phyloP scores from a whole-genome alignment of 1,140 invertebrate genomes.

The Ooceraea biroi region DNA sequence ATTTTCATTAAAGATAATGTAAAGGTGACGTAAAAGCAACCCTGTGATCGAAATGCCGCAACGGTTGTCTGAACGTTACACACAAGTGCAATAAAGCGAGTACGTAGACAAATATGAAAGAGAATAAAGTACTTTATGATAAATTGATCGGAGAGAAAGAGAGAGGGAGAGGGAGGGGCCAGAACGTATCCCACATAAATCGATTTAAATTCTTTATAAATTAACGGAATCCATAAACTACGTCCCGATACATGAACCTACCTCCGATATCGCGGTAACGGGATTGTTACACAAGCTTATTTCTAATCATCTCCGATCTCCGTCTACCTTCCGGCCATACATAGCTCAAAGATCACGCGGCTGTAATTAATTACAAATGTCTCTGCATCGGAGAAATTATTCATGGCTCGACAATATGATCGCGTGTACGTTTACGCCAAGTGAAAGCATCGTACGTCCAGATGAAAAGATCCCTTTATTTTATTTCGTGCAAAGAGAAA shows the following conservation, averaged over 20 bases:
- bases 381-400: slow-evolving; percentile 41
- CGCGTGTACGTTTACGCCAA: slow-evolving; percentile 22
- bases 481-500: slow-evolving; percentile 12
- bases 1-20: no score
- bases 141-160: slow-evolving; percentile 6
- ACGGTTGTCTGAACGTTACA: no score
- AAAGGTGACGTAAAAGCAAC: no score
- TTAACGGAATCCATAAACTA: slow-evolving; percentile 52
- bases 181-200: slow-evolving; percentile 14
- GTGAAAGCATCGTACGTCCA: slow-evolving; percentile 17
- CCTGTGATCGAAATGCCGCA: no score
- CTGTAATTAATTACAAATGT: slow-evolving; percentile 61
- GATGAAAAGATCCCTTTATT: slow-evolving; percentile 6
- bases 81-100: background rate
- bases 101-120: background rate
- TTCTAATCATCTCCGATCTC: slow-evolving; percentile 66
- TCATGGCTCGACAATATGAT: slow-evolving; percentile 37
- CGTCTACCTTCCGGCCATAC: slow-evolving; percentile 32
- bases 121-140: slow-evolving; percentile 4
- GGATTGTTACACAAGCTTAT: slow-evolving; percentile 60
- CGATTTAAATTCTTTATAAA: slow-evolving; percentile 41
- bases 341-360: slow-evolving; percentile 40
- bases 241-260: slow-evolving; percentile 2
- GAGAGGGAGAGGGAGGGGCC: background rate
- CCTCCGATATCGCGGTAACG: slow-evolving; percentile 46